phyloP scores from a whole-genome alignment of 2,888 invertebrate species.

The Noctua comes region DNA sequence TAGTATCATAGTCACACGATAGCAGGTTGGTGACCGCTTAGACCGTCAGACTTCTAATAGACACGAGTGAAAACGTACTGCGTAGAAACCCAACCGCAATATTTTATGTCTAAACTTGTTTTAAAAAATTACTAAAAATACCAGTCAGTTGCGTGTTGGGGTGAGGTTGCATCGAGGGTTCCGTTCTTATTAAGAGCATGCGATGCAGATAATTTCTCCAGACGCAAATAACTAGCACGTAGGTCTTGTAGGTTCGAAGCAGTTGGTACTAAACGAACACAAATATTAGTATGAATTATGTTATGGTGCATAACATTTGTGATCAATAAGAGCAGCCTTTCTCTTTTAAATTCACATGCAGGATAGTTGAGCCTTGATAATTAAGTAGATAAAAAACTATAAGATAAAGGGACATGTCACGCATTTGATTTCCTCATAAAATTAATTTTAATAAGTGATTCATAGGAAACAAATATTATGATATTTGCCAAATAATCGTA shows the following conservation, averaged over 20 bases:
- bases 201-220: constrained; percentile 14
- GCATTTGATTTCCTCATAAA: not conserved
- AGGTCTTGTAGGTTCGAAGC: not conserved
- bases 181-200: constrained; percentile 18
- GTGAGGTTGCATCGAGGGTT: constrained; percentile 19
- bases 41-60: constrained; percentile 31
- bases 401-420: not conserved
- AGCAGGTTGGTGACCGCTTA: constrained; percentile 49
- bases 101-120: constrained; percentile 53
- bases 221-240: not conserved
- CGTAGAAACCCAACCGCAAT: constrained; percentile 46
- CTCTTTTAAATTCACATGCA: not conserved
- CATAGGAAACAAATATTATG: constrained; percentile 20
- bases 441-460: constrained; percentile 26
- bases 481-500: constrained; percentile 30
- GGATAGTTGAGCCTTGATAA: not conserved
- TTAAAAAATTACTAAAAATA: constrained; percentile 25
- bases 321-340: not conserved
- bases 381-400: not conserved
- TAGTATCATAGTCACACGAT: constrained; percentile 6
- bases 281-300: not conserved
- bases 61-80: constrained; percentile 44
- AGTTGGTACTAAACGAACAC: not conserved
- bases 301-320: no score
- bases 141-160: constrained; percentile 15